Evolutionary conservation across 2,888 invertebrate species (phyloP).

Genomic region (Harmothoe impar): DNA sequence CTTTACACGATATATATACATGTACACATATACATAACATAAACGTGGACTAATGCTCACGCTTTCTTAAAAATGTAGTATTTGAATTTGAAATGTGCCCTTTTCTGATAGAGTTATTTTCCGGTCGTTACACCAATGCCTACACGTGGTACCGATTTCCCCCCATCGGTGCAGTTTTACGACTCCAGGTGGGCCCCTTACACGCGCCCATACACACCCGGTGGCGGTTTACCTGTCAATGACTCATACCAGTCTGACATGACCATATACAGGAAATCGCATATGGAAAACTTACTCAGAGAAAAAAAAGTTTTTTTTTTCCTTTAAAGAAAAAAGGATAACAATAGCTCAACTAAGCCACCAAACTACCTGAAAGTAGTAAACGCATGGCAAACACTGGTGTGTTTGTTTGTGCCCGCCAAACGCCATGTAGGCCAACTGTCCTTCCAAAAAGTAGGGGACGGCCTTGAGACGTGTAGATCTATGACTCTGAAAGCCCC

Average conservation of each 20-base stretch:
- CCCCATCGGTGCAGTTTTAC: neutral
- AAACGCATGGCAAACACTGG: neutral
- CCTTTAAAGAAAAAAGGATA: neutral
- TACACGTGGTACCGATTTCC: no score
- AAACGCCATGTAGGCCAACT: constrained; percentile 14
- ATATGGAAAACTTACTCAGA: neutral
- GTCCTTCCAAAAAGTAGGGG: neutral
- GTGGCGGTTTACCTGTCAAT: constrained; percentile 5
- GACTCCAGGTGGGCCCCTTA: neutral
- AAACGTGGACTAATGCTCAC: no score
- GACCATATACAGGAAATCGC: neutral
- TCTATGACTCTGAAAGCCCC: no score
- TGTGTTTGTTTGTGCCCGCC: neutral
- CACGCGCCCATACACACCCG: neutral
- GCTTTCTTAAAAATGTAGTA: no score
- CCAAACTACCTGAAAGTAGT: neutral
- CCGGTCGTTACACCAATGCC: no score
- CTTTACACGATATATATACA: no score
- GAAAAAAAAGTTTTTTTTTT: no score
- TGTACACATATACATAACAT: no score
- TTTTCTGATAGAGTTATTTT: no score
- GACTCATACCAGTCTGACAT: neutral
- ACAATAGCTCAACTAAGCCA: neutral
- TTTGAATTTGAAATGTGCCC: no score
- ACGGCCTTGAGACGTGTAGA: neutral